Evolutionary conservation across 2,888 invertebrate genomes (phyloP).

Genomic region (Serrognathus titanus): DNA sequence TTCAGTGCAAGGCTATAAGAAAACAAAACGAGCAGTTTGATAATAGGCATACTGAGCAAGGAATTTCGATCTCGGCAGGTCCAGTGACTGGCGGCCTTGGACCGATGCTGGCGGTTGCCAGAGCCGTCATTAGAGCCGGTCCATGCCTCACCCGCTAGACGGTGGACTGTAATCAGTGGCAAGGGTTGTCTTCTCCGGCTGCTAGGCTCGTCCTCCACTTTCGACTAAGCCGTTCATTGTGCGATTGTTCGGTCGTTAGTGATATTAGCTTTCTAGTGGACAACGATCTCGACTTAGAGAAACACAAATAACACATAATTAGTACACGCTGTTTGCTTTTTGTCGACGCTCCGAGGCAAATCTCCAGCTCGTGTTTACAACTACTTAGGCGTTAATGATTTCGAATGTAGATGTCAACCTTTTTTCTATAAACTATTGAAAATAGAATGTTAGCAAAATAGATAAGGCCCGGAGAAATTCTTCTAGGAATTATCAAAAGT

Average conservation of each 20-base stretch:
- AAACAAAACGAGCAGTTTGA: background rate
- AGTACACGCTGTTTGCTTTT: slow-evolving; percentile 10
- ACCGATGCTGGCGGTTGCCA: slow-evolving; percentile 20
- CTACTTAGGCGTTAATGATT: no score
- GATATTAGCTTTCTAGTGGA: slow-evolving; percentile 8
- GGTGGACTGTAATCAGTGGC: slow-evolving; percentile 17
- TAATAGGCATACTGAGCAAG: slow-evolving; percentile 14
- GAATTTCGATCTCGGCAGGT: slow-evolving; percentile 20
- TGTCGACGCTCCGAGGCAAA: background rate
- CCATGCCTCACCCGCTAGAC: slow-evolving; percentile 20
- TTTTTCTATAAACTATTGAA: no score
- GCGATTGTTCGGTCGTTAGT: slow-evolving; percentile 4
- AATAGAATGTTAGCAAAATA: no score
- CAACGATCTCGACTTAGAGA: slow-evolving; percentile 11
- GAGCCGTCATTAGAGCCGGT: slow-evolving; percentile 21
- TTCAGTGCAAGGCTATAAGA: no score
- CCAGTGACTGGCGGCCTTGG: slow-evolving; percentile 26
- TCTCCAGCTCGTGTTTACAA: no score
- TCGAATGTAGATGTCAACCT: no score
- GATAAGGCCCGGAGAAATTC: no score
- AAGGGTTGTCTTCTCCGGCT: background rate
- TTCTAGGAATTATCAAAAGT: no score
- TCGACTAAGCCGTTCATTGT: background rate
- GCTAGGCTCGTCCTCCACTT: background rate
- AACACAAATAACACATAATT: slow-evolving; percentile 17